Base-by-base conservation (phyloP, 2,888 invertebrate species). In the Diplazon laetatorius region DNA sequence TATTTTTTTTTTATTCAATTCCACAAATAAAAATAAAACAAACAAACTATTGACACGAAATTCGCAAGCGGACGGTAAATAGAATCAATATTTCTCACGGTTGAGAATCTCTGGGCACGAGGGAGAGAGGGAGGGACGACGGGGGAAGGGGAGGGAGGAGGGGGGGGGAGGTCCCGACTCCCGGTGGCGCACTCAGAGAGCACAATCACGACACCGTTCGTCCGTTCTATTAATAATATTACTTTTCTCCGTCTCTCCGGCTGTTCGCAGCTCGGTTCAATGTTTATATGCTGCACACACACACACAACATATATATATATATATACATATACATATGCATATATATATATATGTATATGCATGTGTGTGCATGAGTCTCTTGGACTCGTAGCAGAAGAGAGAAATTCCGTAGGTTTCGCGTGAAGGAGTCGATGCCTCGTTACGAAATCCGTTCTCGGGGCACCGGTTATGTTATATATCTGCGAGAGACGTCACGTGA, bases 391-490 rank as follows among this genome's bases (percentile, higher is more conserved):
- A 12, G 62, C 42, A 55, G 30, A 20, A 63, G 62, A 37, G 50
- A 52, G 57, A 60, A 65, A 70, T 71, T 52, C 48, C 42, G 57
- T 63, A 57, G 59, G n/a, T 57, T 25, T 18, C 30, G 39, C 30
- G n/a, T 3, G 22, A 68, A 71, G 69, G 75, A 77, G 82, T 82
- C 82, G 80, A 82, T 79, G 82, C 69, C 82, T 82, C 78, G 82
- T 82, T 82, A 82, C 80, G 82, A 82, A 80, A 82, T 62, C 42
- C 16, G 59, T 63, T 69, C 70, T 70, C 63, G 75, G 70, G 66
- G 60, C 65, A 76, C 20, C 71, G 18, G 46, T n/a, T n/a, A n/a
- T n/a, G n/a, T n/a, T n/a, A n/a, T 46, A 37, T 20, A 22, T 44
- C 16, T 22, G 35, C 37, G 22, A 59, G 22, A 59, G 48, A 52